A percentile compares a stretch with the other conserved stretches of the same genome.
Evolutionary conservation across 1,140 invertebrate genomes (phyloP).

Genomic region (Hypothenemus hampei): DNA sequence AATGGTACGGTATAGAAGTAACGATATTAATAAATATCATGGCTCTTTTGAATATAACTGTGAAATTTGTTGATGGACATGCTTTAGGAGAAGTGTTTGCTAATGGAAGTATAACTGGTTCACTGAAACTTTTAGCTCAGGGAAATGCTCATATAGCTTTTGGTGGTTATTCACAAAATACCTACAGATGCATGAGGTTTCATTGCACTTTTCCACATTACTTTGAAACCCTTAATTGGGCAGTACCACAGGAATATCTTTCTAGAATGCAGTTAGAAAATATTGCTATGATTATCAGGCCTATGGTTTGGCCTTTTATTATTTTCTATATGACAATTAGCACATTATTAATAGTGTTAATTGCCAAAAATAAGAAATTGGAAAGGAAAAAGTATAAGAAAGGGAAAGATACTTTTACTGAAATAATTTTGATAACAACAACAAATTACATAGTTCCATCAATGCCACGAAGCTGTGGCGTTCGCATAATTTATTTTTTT

Average conservation of each 20-base stretch:
- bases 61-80: constrained; percentile 4
- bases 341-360: neutral
- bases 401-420: neutral
- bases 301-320: constrained; percentile 9
- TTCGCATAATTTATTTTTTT: constrained; percentile 10
- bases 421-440: neutral
- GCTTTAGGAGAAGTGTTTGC: neutral
- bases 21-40: constrained; percentile 14
- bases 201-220: constrained; percentile 8
- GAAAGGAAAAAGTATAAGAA: constrained; percentile 1
- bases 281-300: constrained; percentile 1
- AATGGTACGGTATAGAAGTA: constrained; percentile 10
- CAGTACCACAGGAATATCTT: constrained; percentile 11
- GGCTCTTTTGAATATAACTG: constrained; percentile 11
- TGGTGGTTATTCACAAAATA: constrained; percentile 16
- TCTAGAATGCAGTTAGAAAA: neutral
- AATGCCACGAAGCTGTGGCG: neutral
- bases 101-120: constrained; percentile 6
- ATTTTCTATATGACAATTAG: neutral
- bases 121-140: constrained; percentile 1
- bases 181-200: constrained; percentile 1
- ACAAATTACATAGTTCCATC: constrained; percentile 1
- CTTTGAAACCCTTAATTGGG: constrained; percentile 10
- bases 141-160: constrained; percentile 8
- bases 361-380: neutral